Evolutionary conservation across 2,797 vertebrate species (phyloP).

Genomic region (Phrynocephalus forsythii): DNA sequence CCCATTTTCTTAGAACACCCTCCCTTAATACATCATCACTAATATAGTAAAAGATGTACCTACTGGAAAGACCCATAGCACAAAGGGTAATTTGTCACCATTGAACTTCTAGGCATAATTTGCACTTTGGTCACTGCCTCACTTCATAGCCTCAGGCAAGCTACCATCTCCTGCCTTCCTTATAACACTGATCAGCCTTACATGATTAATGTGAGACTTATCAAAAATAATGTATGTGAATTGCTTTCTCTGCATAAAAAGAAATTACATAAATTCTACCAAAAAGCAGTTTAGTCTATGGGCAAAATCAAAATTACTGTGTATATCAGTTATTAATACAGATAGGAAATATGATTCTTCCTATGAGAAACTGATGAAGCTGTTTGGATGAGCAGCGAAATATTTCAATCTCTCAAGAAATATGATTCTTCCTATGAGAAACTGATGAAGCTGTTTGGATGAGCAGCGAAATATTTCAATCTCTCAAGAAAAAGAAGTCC

Average conservation of each 20-base stretch:
- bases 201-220: not conserved
- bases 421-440: too few species aligned
- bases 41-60: not conserved
- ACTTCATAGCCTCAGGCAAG: not conserved
- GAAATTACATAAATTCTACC: not conserved
- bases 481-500: too few species aligned
- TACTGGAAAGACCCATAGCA: not conserved
- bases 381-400: too few species aligned
- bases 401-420: too few species aligned
- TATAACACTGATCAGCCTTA: not conserved
- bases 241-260: not conserved
- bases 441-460: too few species aligned
- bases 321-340: not conserved
- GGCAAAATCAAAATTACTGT: too few species aligned
- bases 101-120: not conserved
- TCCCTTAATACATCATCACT: not conserved
- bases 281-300: too few species aligned
- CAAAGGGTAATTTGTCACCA: not conserved
- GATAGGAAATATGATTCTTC: not conserved
- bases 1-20: not conserved
- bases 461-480: too few species aligned
- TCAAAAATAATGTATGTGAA: not conserved
- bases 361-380: not conserved
- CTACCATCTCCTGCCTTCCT: not conserved
- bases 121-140: not conserved